These are phyloP conservation scores for Psammodynastes pulverulentus DNA, from an alignment of 2,113 vertebrate species.

Conservation along the genomic window DNA sequence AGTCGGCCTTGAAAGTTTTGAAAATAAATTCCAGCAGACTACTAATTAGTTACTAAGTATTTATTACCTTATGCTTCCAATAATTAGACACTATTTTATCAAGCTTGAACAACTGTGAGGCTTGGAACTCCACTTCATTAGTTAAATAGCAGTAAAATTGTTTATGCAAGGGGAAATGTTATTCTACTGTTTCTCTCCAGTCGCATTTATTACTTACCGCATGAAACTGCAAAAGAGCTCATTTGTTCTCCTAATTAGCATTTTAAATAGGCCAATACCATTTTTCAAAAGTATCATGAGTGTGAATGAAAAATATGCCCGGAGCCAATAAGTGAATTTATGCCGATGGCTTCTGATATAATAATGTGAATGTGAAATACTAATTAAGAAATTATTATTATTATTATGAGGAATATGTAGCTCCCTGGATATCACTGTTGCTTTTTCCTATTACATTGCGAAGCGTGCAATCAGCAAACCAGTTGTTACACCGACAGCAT, in stretches of 20 bases:
- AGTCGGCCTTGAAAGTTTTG: neutral
- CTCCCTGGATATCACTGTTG: neutral
- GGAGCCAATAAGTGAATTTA: neutral
- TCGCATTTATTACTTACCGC: neutral
- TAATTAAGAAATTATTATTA: neutral
- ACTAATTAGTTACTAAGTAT: conserved; percentile 8
- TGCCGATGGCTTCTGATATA: neutral
- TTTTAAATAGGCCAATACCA: neutral
- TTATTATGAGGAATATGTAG: too few species aligned
- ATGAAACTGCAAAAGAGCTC: neutral
- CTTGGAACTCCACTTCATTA: neutral
- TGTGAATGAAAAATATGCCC: neutral
- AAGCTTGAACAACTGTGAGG: conserved; percentile 17
- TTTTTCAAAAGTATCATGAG: neutral
- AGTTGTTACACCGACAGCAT: too few species aligned
- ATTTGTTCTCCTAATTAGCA: neutral
- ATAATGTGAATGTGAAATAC: neutral
- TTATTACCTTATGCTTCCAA: neutral
- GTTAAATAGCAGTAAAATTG: neutral
- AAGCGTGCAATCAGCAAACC: too few species aligned
- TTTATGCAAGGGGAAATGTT: neutral
- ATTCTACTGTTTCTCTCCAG: neutral
- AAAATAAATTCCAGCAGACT: neutral
- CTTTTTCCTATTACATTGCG: neutral
- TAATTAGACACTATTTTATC: conserved; percentile 20